phyloP scores from a whole-genome alignment of 2,888 invertebrate genomes.

The Geotrupes spiniger region DNA sequence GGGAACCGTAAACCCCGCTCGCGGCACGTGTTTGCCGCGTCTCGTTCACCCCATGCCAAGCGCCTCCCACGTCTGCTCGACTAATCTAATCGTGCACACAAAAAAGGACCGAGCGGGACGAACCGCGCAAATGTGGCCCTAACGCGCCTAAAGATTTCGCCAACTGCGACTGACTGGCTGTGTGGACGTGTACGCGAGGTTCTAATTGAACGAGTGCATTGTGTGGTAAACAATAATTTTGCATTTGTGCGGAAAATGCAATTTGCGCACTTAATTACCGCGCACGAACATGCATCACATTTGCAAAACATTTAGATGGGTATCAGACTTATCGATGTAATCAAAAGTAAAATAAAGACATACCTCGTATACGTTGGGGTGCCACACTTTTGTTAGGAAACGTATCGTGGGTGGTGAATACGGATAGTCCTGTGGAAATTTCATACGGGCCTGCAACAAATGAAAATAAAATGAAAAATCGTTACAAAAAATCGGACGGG shows the following conservation, averaged over 20 bases:
- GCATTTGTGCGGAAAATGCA: too few species aligned
- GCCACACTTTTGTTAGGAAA: slow-evolving; percentile 99
- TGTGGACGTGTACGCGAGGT: neutral
- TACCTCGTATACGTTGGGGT: slow-evolving; percentile 99
- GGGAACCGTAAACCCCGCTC: too few species aligned
- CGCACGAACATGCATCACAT: neutral
- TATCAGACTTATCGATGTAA: neutral
- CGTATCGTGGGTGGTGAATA: slow-evolving; percentile 98
- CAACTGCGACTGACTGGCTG: too few species aligned
- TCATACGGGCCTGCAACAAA: slow-evolving; percentile 92
- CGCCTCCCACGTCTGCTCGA: too few species aligned
- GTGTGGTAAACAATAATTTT: too few species aligned
- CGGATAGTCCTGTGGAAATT: slow-evolving; percentile 97
- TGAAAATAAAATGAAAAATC: neutral
- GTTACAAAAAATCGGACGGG: neutral
- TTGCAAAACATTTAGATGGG: neutral
- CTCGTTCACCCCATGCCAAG: too few species aligned
- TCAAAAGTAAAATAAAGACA: slow-evolving; percentile 48
- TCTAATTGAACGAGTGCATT: neutral
- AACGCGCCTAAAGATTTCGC: too few species aligned
- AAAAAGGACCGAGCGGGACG: too few species aligned
- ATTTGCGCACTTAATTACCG: neutral
- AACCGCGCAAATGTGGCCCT: too few species aligned
- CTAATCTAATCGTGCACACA: too few species aligned
- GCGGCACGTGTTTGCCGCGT: too few species aligned